Base-by-base conservation (phyloP, 2,113 vertebrate species). In the Peromyscus californicus region DNA sequence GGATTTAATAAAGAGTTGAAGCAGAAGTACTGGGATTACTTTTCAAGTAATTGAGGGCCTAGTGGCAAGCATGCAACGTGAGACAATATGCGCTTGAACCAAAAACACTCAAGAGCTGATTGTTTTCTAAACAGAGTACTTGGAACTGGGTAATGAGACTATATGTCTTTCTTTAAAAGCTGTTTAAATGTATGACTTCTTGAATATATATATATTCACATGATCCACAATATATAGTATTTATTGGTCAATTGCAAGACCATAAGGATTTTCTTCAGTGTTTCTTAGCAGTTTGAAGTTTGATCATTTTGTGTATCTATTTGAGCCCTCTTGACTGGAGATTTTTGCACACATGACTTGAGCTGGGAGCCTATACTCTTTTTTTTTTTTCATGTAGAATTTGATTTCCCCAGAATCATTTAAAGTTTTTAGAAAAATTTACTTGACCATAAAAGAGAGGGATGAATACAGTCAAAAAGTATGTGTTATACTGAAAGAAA, bases 41-140 rank as follows among this genome's bases (percentile, higher is more conserved):
- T 10, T 67, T 88, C 61, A 96, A 74, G 15, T 94, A 79, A 54
- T 31, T 84, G 29, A 54, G 31, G 69, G 3, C 45, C 54, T 78
- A 21, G 5, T 69, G 36, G 39, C 67, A 95, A 86, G 54, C 8
- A 45, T 59, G 5, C 26, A 67, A 13, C 42, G 31, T 69, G 24
- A 88, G 9, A 80, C 83, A 85, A 91, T 59, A 59, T 39, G 36
- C 22, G 24, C 76, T 89, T 91, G 54, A 85, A 33, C 11, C 21
- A 94, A 91, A 97, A 85, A 45, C 59, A 89, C 85, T 22, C 70
- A 83, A 89, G 36, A 39, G 26, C 29, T 82, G n/a, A 91, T 79
- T 59, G 57, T n/a, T 90, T 94, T 54, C 57, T 72, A 82, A 95
- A 94, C 51, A 75, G 88, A 91, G 5, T 91, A 42, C 45, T 54